Evolutionary conservation across 2,888 invertebrate genomes (phyloP).

Genomic region (Adelognathus sp.): DNA sequence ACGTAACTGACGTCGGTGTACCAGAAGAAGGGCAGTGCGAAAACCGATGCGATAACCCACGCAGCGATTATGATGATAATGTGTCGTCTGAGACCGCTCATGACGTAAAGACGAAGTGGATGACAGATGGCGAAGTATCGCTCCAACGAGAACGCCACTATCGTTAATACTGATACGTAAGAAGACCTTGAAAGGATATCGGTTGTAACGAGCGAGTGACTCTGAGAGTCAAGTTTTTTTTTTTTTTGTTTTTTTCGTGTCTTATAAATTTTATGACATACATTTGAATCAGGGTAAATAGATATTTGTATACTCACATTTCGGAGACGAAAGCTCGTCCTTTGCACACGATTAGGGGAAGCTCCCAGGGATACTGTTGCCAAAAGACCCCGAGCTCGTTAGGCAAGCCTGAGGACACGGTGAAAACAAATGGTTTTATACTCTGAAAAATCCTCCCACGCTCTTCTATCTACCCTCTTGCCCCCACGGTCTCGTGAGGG

Average conservation of each 20-base stretch:
- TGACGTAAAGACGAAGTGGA: slow-evolving; percentile 90
- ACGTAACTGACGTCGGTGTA: slow-evolving; percentile 89
- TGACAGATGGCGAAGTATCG: slow-evolving; percentile 95
- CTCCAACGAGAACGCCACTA: slow-evolving; percentile 95
- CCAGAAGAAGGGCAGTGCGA: slow-evolving; percentile 89
- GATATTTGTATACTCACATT: slow-evolving; percentile 85
- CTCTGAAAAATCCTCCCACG: background rate
- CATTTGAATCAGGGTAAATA: too few relatives aligned
- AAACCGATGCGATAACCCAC: slow-evolving; percentile 89
- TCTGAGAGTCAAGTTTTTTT: background rate
- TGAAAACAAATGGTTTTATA: background rate
- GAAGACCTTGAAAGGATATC: slow-evolving; percentile 86
- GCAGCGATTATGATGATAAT: slow-evolving; percentile 88
- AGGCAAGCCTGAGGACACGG: slow-evolving; percentile 87
- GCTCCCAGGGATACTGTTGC: slow-evolving; percentile 93
- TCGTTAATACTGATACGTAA: slow-evolving; percentile 94
- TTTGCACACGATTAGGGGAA: slow-evolving; percentile 91
- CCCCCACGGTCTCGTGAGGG: background rate
- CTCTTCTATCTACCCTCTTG: background rate
- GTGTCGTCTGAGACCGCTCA: slow-evolving; percentile 91
- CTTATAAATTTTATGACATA: too few relatives aligned
- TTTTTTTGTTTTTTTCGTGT: background rate
- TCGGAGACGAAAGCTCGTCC: slow-evolving; percentile 91
- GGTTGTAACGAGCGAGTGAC: background rate
- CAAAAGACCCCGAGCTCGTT: slow-evolving; percentile 91